These are phyloP conservation scores for Ptychadena robeensis DNA, from an alignment of 2,797 vertebrate genomes.

Conservation along the genomic window DNA sequence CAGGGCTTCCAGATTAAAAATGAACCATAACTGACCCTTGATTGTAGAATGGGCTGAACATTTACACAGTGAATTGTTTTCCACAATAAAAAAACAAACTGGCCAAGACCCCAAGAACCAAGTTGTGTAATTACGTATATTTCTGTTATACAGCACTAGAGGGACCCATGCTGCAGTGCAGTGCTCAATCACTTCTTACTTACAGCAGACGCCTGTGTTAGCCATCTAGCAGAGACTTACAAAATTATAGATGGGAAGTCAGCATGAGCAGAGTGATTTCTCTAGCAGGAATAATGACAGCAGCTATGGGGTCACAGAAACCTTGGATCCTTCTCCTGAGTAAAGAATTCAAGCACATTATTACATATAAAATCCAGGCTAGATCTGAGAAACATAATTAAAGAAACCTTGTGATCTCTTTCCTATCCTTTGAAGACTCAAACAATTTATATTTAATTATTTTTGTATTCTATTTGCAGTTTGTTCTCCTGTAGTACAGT, in stretches of 20 bases:
- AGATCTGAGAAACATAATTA: conserved; percentile 29
- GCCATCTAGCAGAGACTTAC: conserved; percentile 54
- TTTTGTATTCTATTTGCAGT: neutral
- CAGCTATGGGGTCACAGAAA: conserved; percentile 52
- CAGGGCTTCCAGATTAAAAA: conserved; percentile 3
- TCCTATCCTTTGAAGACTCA: neutral
- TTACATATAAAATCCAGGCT: conserved; percentile 2
- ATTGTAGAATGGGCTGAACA: conserved; percentile 3
- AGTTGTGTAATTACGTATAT: conserved; percentile 56
- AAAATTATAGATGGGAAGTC: conserved; percentile 59
- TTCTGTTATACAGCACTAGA: conserved; percentile 58
- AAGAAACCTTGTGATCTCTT: conserved; percentile 18
- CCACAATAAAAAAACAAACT: conserved; percentile 24
- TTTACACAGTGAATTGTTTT: conserved; percentile 24
- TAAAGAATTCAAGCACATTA: conserved; percentile 24
- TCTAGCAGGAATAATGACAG: conserved; percentile 55
- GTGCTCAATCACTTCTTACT: conserved; percentile 55
- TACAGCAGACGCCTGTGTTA: conserved; percentile 51
- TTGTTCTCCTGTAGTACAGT: neutral
- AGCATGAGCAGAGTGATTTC: conserved; percentile 49
- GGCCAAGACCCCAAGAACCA: conserved; percentile 32
- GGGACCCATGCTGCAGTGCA: conserved; percentile 56
- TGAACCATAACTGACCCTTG: conserved; percentile 19
- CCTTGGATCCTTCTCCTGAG: conserved; percentile 27
- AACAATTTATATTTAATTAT: neutral